A percentile compares a stretch with the other conserved stretches of the same genome.
Evolutionary conservation across 2,888 invertebrate species (phyloP).

Genomic region (Loripinus fragilis): DNA sequence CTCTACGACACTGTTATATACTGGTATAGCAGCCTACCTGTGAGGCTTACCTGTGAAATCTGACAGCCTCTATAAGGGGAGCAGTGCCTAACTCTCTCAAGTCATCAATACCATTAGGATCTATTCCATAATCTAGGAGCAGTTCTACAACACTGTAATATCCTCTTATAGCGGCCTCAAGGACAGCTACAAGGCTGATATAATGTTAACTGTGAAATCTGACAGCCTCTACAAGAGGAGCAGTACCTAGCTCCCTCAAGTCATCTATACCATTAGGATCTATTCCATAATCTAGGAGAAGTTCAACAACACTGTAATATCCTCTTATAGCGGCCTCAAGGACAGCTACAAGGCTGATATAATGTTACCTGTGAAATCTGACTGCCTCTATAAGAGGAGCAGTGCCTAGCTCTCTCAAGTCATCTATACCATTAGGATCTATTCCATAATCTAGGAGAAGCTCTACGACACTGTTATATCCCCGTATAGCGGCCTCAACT

Average conservation of each 20-base stretch:
- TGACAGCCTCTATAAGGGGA: conserved; percentile 75
- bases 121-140: conserved; percentile 75
- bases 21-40: too few species aligned
- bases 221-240: conserved; percentile 75
- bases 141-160: conserved; percentile 71
- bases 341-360: too few species aligned
- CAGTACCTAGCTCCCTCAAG: conserved; percentile 60
- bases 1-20: conserved; percentile 70
- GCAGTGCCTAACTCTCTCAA: conserved; percentile 63
- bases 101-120: conserved; percentile 68
- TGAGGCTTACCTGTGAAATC: conserved; percentile 75
- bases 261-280: conserved; percentile 69
- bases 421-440: conserved; percentile 69
- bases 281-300: conserved; percentile 76
- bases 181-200: too few species aligned
- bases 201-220: conserved; percentile 74
- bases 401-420: conserved; percentile 61
- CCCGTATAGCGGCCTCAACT: conserved; percentile 73
- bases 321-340: conserved; percentile 74
- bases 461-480: conserved; percentile 70
- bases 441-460: conserved; percentile 76
- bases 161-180: conserved; percentile 74
- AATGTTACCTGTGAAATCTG: conserved; percentile 75
- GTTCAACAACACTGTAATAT: conserved; percentile 69
- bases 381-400: conserved; percentile 76